Evolutionary conservation across 2,797 vertebrate genomes (phyloP), one percentile per base, ranked within the genome.

Genomic region (Hozukius guyotensis): DNA sequence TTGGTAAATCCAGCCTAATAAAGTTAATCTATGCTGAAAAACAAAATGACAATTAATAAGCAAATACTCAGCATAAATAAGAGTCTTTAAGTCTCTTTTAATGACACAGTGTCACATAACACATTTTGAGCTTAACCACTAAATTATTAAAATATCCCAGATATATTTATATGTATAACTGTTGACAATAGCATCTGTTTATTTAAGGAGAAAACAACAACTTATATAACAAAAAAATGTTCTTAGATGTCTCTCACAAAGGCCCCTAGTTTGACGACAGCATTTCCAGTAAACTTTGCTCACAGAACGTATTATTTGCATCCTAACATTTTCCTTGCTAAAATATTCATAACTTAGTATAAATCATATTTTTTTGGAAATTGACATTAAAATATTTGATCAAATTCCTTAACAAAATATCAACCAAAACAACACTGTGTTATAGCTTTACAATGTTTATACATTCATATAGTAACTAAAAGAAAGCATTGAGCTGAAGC

Each of bases 231-330:
- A 63, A 76, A 61, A 49, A 56, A 6, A 18, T n/a, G 4, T 14
- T 64, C 11, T 61, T 38, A 29, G 14, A 42, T 16, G 12, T 70
- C 8, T 52, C 6, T 53, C 0, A 62, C 24, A 36, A 64, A 65
- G 27, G 22, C 1, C 7, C 11, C 14, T 78, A 96, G 94, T 96
- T 95, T 96, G 94, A 93, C 2, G 8, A 88, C 86, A 94, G 89
- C 91, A 55, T 61, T 46, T 78, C 63, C 63, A 52, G 72, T 77
- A 57, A 85, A 81, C 81, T 64, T 81, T 79, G 60, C 53, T 13
- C 4, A 72, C 12, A 83, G 32, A 72, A 63, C 64, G 20, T 22
- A 60, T 22, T 13, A 36, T 82, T 66, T 73, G 5, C 2, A 82
- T 56, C 4, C 20, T 65, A 36, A 53, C 24, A 76, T 56, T 18